Evolutionary conservation across 2,113 vertebrate genomes (phyloP), one percentile per base, ranked within the genome.

Genomic region (Theropithecus gelada): DNA sequence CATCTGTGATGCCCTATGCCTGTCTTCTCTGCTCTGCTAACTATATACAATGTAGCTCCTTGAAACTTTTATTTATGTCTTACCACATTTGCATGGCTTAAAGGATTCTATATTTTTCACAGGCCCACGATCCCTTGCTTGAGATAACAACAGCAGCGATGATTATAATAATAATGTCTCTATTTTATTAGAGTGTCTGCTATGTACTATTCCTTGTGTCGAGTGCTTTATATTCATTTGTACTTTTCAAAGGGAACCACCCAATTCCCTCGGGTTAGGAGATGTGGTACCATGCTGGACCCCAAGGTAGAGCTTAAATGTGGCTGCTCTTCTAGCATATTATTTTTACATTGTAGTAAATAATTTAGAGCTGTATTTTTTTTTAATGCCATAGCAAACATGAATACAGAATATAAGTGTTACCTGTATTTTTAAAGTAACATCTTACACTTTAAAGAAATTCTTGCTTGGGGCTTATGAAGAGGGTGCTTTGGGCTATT

Each of bases 271-370:
- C 27, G 27, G 14, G 38, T 70, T 76, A 52, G 72, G 17, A 52
- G 20, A 45, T 64, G 6, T 27, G 43, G 30, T 52, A 32, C 70
- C 55, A 64, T 88, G 22, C 3, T 84, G 3, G 43, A 52, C n/a
- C 57, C 5, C 78, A n/a, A 72, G 27, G 22, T 59, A 16, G 22
- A 79, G 13, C 23, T 40, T 79, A 82, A 50, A 59, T 83, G 10
- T 82, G 43, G 23, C 14, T 93, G 2, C 32, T 94, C 32, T 87
- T 75, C 20, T 86, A 30, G 73, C 70, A 68, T 82, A 40, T 59
- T 50, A 50, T 66, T 94, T 97, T 93, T 38, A 96, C 40, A 17
- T 94, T 73, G n/a, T 8, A 52, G 38, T 90, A 72, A 85, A 80
- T 70, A 75, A 90, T 52, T 87, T 79, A 75, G 90, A 85, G 73